These are phyloP conservation scores for Elegia similella DNA, from an alignment of 2,888 invertebrate species.

Conservation along the genomic window DNA sequence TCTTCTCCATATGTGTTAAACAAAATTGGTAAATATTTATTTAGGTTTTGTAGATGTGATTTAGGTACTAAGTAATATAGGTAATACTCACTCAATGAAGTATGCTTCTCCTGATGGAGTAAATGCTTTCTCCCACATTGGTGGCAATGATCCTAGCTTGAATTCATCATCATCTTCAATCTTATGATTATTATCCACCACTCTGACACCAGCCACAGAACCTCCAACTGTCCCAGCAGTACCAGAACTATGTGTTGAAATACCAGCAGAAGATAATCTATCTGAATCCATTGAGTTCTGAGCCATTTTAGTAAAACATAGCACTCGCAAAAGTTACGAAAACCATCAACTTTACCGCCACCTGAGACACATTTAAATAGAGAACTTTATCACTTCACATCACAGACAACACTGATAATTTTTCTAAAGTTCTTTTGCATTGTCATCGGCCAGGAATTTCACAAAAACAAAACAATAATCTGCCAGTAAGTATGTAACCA, in stretches of 20 bases:
- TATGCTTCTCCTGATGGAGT: conserved; percentile 98
- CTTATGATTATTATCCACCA: conserved; percentile 62
- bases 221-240: conserved; percentile 74
- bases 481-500: conserved; percentile 57
- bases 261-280: conserved; percentile 73
- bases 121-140: conserved; percentile 98
- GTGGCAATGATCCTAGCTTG: conserved; percentile 94
- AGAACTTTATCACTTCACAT: conserved; percentile 25
- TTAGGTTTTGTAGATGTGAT: too few relatives aligned
- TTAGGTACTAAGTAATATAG: neutral
- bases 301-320: conserved; percentile 53
- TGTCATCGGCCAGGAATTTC: conserved; percentile 65
- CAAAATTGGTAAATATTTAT: too few relatives aligned
- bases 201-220: conserved; percentile 72
- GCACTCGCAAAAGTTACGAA: conserved; percentile 27
- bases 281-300: conserved; percentile 75
- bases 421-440: conserved; percentile 34
- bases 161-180: conserved; percentile 85
- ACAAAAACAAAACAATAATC: conserved; percentile 72
- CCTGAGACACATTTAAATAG: conserved; percentile 22
- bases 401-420: conserved; percentile 32
- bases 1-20: too few relatives aligned
- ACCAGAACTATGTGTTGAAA: conserved; percentile 75
- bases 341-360: conserved; percentile 9
- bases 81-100: conserved; percentile 95